These are phyloP conservation scores for Bombus confusus DNA, from an alignment of 1,140 invertebrate species.

Conservation along the genomic window DNA sequence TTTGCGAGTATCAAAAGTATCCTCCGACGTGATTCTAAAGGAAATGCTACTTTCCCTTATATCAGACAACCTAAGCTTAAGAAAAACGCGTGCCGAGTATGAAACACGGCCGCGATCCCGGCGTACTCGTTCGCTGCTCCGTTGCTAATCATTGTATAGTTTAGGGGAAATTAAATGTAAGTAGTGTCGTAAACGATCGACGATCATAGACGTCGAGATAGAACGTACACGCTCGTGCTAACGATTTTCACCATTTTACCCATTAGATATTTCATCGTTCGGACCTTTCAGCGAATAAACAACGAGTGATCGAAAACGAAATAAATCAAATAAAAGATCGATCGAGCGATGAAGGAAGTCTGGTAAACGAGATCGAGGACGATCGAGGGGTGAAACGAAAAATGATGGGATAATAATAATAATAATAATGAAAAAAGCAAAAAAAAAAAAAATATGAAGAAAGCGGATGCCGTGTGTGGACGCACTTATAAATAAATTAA, in stretches of 20 bases:
- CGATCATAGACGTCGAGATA: not conserved
- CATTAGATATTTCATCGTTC: not conserved
- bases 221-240: conserved; percentile 13
- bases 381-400: conserved; percentile 12
- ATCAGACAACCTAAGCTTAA: conserved; percentile 56
- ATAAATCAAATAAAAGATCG: not conserved
- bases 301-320: not conserved
- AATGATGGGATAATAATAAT: conserved; percentile 5
- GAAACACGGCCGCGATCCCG: conserved; percentile 53
- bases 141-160: conserved; percentile 71
- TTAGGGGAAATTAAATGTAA: conserved; percentile 71
- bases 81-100: conserved; percentile 35
- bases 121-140: conserved; percentile 65
- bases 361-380: conserved; percentile 41
- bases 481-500: conserved; percentile 74
- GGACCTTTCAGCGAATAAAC: not conserved
- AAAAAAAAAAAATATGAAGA: conserved; percentile 38
- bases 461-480: conserved; percentile 58
- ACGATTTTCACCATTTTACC: not conserved
- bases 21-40: not conserved
- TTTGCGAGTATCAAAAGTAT: conserved; percentile 11
- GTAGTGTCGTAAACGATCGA: conserved; percentile 76
- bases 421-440: not conserved
- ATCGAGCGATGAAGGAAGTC: not conserved
- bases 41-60: conserved; percentile 13